Evolutionary conservation across 1,140 invertebrate species (phyloP).

Genomic region (Dendroctonus valens): DNA sequence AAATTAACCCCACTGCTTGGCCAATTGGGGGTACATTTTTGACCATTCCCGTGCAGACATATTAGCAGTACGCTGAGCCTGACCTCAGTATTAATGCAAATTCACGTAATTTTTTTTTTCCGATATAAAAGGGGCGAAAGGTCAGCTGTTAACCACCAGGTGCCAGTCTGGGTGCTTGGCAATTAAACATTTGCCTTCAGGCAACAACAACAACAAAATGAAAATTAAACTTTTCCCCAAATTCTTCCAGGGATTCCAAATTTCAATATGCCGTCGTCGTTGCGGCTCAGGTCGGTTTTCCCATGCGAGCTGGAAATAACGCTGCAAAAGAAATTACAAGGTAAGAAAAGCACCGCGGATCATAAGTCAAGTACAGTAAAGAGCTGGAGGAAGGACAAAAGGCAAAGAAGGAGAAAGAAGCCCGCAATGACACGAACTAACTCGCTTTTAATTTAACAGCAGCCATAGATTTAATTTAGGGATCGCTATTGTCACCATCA

Average conservation of each 20-base stretch:
- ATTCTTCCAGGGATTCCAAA: not conserved
- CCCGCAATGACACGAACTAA: slow-evolving; percentile 24
- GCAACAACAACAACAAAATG: not conserved
- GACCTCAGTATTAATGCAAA: no score
- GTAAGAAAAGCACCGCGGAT: slow-evolving; percentile 18
- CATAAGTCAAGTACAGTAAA: slow-evolving; percentile 22
- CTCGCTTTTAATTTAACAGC: slow-evolving; percentile 29
- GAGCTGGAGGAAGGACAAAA: slow-evolving; percentile 8
- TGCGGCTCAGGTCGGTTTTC: not conserved
- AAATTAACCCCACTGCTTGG: not conserved
- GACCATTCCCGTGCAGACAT: no score
- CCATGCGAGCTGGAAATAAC: slow-evolving; percentile 9
- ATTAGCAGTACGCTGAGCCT: no score
- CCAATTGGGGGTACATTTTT: not conserved
- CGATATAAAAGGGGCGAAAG: no score
- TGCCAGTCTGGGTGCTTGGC: no score
- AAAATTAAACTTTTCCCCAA: slow-evolving; percentile 3
- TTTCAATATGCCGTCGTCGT: slow-evolving; percentile 1
- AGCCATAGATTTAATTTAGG: slow-evolving; percentile 14
- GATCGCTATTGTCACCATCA: slow-evolving; percentile 26
- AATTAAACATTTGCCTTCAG: no score
- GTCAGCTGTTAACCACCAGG: no score
- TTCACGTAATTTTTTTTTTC: no score
- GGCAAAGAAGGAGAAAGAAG: slow-evolving; percentile 17
- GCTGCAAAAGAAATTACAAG: slow-evolving; percentile 15